Conservation (phyloP, 1,140 invertebrate genomes). For the Gonatopus flavifemur region DNA sequence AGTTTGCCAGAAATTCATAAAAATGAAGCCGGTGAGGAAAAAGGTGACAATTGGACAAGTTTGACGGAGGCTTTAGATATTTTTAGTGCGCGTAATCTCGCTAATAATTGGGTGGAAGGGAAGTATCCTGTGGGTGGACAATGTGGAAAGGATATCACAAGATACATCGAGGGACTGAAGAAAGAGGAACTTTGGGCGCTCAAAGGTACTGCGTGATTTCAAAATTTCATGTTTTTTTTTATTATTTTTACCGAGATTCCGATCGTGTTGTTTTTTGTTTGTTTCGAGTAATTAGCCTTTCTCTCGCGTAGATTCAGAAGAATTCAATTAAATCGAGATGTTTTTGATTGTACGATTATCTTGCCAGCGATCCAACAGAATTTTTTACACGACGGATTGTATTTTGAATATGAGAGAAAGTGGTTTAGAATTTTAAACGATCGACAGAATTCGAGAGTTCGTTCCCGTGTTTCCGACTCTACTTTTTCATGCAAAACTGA, state of each 20-base stretch:
- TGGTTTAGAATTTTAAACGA: too few relatives aligned
- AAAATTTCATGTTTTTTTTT: conserved; percentile 5
- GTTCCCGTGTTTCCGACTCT: too few relatives aligned
- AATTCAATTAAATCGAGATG: too few relatives aligned
- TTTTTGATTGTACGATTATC: too few relatives aligned
- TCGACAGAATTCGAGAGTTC: too few relatives aligned
- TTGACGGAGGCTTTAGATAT: conserved; percentile 54
- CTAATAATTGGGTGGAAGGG: conserved; percentile 47
- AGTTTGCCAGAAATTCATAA: conserved; percentile 30
- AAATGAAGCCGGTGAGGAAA: background rate
- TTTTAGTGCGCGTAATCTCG: conserved; percentile 53
- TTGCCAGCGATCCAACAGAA: too few relatives aligned
- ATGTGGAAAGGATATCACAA: conserved; percentile 65
- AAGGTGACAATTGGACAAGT: conserved; percentile 46
- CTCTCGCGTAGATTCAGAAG: too few relatives aligned
- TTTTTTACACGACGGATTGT: too few relatives aligned
- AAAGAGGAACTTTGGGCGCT: conserved; percentile 70
- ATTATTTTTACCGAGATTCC: conserved; percentile 3
- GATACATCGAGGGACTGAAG: conserved; percentile 65
- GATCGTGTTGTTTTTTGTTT: too few relatives aligned
- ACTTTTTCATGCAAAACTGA: too few relatives aligned
- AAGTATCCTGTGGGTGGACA: conserved; percentile 37
- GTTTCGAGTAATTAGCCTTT: too few relatives aligned
- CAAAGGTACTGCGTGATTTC: conserved; percentile 75
- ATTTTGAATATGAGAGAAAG: too few relatives aligned